Evolutionary conservation across 2,888 invertebrate species (phyloP).

Genomic region (Aleiodes testaceus): DNA sequence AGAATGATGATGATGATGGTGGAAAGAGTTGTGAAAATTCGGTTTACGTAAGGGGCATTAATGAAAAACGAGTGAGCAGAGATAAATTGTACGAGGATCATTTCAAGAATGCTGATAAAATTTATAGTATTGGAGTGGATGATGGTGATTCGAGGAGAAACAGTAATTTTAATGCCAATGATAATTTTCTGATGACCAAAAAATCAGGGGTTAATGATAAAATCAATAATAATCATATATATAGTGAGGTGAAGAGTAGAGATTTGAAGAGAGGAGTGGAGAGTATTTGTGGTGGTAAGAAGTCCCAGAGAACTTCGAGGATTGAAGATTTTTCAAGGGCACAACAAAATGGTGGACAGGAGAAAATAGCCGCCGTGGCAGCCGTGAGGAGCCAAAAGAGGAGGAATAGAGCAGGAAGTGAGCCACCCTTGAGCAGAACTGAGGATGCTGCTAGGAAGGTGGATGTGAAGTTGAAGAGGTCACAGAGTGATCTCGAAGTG

Average conservation of each 20-base stretch:
- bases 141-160: constrained; percentile 47
- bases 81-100: constrained; percentile 57
- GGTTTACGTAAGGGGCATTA: constrained; percentile 48
- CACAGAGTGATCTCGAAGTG: constrained; percentile 74
- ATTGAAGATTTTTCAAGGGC: constrained; percentile 62
- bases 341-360: constrained; percentile 24
- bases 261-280: neutral
- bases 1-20: constrained; percentile 41
- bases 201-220: constrained; percentile 37
- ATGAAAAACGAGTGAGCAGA: constrained; percentile 19
- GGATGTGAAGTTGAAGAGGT: constrained; percentile 72
- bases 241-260: neutral
- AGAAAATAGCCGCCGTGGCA: constrained; percentile 33
- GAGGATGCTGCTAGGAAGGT: constrained; percentile 55
- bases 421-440: constrained; percentile 64
- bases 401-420: constrained; percentile 69
- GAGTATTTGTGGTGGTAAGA: constrained; percentile 1
- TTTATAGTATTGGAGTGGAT: constrained; percentile 61
- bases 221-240: neutral
- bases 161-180: constrained; percentile 14
- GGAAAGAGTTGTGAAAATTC: constrained; percentile 53
- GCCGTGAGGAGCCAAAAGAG: constrained; percentile 55
- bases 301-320: constrained; percentile 56
- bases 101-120: constrained; percentile 66
- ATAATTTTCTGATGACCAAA: constrained; percentile 36